Base-by-base conservation (phyloP, 2,113 vertebrate genomes). In the Takifugu bimaculatus region DNA sequence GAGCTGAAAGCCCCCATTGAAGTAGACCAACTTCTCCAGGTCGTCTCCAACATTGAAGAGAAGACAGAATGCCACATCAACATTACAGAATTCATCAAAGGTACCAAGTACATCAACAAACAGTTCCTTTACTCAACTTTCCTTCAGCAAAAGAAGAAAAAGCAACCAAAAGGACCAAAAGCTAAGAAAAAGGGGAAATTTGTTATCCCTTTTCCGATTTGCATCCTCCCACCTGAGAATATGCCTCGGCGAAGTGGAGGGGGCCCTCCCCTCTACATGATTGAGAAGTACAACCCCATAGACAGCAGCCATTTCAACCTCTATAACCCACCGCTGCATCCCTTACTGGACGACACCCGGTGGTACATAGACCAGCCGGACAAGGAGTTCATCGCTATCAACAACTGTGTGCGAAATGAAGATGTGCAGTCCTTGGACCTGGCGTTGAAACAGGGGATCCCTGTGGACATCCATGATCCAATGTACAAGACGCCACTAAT, bases 401-500 rank as follows among this genome's bases (percentile, higher is more conserved):
- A 92, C 81, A 85, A 90, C 78, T 90, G 93, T 3, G 90, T 92
- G 56, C 95, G 85, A 78, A 89, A 74, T 0, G 93, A 90, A 50
- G 93, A 98, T 60, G 43, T 93, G 5, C 90, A 92, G 13, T 94
- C 96, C 20, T 79, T 99, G 65, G 91, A 92, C 72, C 92, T 92
- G 3, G 96, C 96, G 0, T 91, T 98, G 45, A 89, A 86, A 2
- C 77, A 91, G 15, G 92, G 92, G 1, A 88, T 97, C 25, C 90
- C 93, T 0, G 91, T 98, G 77, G 92, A 99, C 54, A 68, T 94
- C 42, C 89, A 89, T 50, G 96, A 99, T 62, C 85, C 65, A 51
- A 94, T 88, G 48, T 98, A 94, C 81, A 97, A 95, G 89, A 98
- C 96, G 0, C 96, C 96, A 0, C 85, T 99, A 39, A 98, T 96